Evolutionary conservation across 2,888 invertebrate species (phyloP), one percentile per base, ranked within the genome.

Genomic region (Ophion obscuratus): DNA sequence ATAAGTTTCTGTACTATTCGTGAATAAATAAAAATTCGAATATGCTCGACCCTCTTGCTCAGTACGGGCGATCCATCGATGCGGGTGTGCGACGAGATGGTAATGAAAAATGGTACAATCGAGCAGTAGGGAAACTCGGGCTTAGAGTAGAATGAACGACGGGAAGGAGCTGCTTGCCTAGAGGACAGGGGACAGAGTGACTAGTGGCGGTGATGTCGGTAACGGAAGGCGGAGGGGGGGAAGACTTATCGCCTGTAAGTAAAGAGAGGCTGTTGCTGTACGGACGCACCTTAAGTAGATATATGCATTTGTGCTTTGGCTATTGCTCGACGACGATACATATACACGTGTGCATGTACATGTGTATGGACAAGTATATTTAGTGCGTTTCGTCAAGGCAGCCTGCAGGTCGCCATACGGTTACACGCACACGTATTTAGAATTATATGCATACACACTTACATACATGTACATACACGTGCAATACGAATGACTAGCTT

Each of bases 281-380:
- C 62, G 53, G 81, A 81, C 86, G 83, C 86, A 81, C 81, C 86
- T 86, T 81, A 83, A 83, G 85, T 83, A 81, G 73, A 83, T 86
- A 71, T 77, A 80, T 73, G 64, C 61, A 31, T 79, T 64, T 62
- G 64, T 17, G 71, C 64, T 62, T 71, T 31, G 64, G 81, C 66
- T 64, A 53, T 76, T 31, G 53, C 62, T 61, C 27, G 27, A 68
- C 27, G 47, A 27, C 24, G 17, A 71, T 70, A 81, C 24, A 44
- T 61, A 66, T 67, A 73, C 27, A 40, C 44, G 24, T 53, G 66
- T 9, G 20, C n/a, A 36, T 36, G 31, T 0, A 7, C 57, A 31
- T 31, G 31, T 31, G 31, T 31, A 17, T 31, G 61, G 24, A 61
- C 27, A 47, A 9, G 44, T 71, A 71, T n/a, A 71, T 27, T 17